Conservation (phyloP, 2,888 invertebrate species). For the Hermodice carunculata region DNA sequence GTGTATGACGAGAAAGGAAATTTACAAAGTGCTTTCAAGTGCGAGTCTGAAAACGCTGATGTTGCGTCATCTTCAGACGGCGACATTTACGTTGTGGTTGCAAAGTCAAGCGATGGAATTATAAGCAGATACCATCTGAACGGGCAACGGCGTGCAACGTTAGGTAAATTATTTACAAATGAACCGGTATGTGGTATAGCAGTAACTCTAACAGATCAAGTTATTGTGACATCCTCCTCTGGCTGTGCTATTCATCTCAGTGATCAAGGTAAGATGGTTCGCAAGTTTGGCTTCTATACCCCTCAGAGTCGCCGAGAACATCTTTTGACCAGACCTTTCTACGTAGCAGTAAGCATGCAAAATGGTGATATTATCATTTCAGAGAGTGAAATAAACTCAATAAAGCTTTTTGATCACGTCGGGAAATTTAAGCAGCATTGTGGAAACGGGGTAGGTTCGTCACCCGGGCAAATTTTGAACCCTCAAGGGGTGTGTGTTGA, state of each 20-base stretch:
- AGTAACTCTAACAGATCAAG: too few species aligned
- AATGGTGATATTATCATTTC: constrained; percentile 58
- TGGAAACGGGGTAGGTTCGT: constrained; percentile 47
- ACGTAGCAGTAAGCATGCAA: constrained; percentile 51
- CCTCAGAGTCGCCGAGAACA: constrained; percentile 56
- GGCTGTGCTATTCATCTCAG: too few species aligned
- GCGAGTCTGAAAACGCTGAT: too few species aligned
- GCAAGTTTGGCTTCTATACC: constrained; percentile 61
- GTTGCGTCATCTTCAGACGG: too few species aligned
- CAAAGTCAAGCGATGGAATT: too few species aligned
- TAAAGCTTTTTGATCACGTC: constrained; percentile 50
- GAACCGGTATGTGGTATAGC: too few species aligned
- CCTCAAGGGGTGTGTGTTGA: constrained; percentile 60
- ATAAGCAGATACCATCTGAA: too few species aligned
- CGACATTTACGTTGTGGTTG: too few species aligned
- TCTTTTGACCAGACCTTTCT: constrained; percentile 52
- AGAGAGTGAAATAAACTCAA: constrained; percentile 52
- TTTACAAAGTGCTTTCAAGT: too few species aligned
- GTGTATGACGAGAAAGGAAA: constrained; percentile 14
- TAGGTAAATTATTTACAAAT: too few species aligned
- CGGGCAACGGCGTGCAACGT: too few species aligned
- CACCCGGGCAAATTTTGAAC: constrained; percentile 46
- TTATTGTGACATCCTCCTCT: too few species aligned
- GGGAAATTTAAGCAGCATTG: constrained; percentile 57
- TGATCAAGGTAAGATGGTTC: constrained; percentile 52